A percentile compares a stretch with the other conserved stretches of the same genome.
phyloP scores from a whole-genome alignment of 2,888 invertebrate genomes.

The Aricia artaxerxes region DNA sequence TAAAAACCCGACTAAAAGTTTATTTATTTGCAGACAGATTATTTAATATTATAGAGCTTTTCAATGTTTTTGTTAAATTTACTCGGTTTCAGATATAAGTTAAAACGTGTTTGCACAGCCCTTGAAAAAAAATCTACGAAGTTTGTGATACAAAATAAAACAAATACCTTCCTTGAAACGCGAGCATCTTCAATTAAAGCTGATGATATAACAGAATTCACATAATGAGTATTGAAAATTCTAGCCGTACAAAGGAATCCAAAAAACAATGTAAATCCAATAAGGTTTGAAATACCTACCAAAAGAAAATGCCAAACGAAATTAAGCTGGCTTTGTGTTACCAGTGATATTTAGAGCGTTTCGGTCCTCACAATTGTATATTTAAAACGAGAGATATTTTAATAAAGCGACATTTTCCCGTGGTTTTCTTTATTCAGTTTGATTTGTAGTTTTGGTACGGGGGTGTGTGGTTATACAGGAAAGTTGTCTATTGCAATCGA shows the following conservation, averaged over 20 bases:
- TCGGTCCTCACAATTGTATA: neutral
- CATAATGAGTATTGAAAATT: slow-evolving; percentile 30
- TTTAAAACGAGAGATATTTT: neutral
- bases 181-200: slow-evolving; percentile 9
- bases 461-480: neutral
- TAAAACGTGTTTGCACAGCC: too few species aligned
- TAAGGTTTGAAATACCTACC: slow-evolving; percentile 29
- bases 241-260: slow-evolving; percentile 30
- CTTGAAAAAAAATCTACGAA: neutral
- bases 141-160: neutral
- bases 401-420: neutral
- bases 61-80: too few species aligned
- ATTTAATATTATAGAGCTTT: too few species aligned
- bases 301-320: slow-evolving; percentile 22
- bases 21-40: too few species aligned
- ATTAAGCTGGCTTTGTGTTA: slow-evolving; percentile 24
- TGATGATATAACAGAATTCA: slow-evolving; percentile 27
- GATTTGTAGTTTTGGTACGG: neutral
- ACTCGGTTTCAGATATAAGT: too few species aligned
- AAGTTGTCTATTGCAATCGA: neutral
- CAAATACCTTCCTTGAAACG: neutral
- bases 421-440: neutral
- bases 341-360: slow-evolving; percentile 26
- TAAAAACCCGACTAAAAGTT: too few species aligned
- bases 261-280: slow-evolving; percentile 22